Base-by-base conservation (phyloP, 1,140 invertebrate species). In the Caenorhabditis inopinata region DNA sequence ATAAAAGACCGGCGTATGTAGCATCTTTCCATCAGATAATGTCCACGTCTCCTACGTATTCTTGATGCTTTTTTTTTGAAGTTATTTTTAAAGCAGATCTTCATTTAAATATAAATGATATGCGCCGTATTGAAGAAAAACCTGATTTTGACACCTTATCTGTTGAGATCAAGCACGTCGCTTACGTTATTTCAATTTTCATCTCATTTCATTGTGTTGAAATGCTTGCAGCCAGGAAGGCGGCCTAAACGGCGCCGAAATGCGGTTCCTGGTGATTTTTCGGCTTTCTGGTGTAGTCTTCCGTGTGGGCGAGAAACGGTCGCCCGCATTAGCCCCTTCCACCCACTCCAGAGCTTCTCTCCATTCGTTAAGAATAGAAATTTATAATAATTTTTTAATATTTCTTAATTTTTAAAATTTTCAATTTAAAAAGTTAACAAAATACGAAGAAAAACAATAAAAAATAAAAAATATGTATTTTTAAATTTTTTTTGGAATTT, bases 151-250 rank as follows among this genome's bases (percentile, higher is more conserved):
- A 2, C 18, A 68, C n/a, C n/a, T n/a, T n/a, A n/a, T n/a, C n/a
- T n/a, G n/a, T n/a, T n/a, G 58, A 68, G 58, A 68, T 68, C 58
- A 68, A 68, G 58, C 58, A 68, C 58, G 58, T 12, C 58, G 58
- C 35, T 68, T 68, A 68, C 58, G 58, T 68, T 68, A 68, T 42
- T 7, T 42, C 14, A 42, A 7, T 68, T 68, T 68, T 68, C 32
- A 21, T 38, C 32, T 21, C n/a, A 23, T 25, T 51, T 32, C 53
- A 29, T 38, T 68, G 32, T 68, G 35, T 21, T 16, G 58, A 29
- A 68, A 68, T 29, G 32, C 32, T 29, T 21, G 58, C 23, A 68
- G 32, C 16, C 23, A 16, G 25, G 1, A 7, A 11, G n/a, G 9
- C 11, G 32, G 38, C 11, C 29, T 23, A 16, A 16, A 32, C n/a